Percentiles rank a stretch among this genome's conserved stretches.
Conservation (phyloP, 1,140 invertebrate genomes). For the Carcinoscorpius rotundicauda region DNA sequence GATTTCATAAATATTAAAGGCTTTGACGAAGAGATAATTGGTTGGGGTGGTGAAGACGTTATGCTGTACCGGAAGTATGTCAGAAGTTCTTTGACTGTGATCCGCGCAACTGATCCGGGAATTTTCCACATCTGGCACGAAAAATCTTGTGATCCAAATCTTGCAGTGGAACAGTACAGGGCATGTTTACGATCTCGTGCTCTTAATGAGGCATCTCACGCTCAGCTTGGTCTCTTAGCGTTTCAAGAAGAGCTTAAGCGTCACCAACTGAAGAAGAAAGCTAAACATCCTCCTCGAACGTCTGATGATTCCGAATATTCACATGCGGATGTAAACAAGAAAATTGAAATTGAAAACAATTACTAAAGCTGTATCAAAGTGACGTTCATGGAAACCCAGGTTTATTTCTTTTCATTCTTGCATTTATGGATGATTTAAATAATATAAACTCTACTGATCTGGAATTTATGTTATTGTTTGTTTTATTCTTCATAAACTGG, state of each 20-base stretch:
- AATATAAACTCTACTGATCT: no score
- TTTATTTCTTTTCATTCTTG: no score
- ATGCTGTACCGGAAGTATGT: conserved; percentile 57
- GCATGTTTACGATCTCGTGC: conserved; percentile 63
- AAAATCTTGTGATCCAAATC: conserved; percentile 47
- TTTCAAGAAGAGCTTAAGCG: conserved; percentile 59
- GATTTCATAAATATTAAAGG: conserved; percentile 61
- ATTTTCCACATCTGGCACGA: conserved; percentile 75
- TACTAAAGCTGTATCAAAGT: no score
- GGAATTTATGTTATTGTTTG: no score
- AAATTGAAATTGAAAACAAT: no score
- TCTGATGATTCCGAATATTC: no score
- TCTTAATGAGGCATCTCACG: conserved; percentile 65
- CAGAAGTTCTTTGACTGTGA: conserved; percentile 50
- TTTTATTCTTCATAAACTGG: no score
- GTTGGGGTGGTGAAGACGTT: conserved; percentile 71
- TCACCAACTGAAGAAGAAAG: conserved; percentile 23
- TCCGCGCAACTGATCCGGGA: conserved; percentile 64
- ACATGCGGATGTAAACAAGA: no score
- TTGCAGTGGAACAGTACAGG: conserved; percentile 58
- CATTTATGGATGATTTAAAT: no score
- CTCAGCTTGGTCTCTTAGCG: conserved; percentile 63
- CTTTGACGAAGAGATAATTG: conserved; percentile 55
- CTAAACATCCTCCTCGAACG: no score
- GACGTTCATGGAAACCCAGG: no score